Evolutionary conservation across 2,888 invertebrate genomes (phyloP).

Genomic region (Noctua comes): DNA sequence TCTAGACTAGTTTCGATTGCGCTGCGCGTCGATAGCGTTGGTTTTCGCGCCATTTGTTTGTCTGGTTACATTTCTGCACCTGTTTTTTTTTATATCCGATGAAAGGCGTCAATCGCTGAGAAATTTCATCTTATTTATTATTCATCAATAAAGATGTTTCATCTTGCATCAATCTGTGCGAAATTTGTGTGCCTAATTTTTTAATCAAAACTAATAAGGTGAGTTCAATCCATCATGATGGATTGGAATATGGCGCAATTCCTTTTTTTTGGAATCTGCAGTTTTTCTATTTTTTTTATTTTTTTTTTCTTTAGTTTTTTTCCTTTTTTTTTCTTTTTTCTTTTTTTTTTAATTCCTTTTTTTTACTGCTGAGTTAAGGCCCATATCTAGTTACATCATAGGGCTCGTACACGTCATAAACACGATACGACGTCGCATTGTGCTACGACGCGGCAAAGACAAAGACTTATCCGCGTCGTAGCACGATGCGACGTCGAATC

Average conservation of each 20-base stretch:
- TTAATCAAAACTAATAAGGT: background rate
- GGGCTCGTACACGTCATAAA: no score
- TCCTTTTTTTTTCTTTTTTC: no score
- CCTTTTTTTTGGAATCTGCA: background rate
- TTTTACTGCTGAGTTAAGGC: background rate
- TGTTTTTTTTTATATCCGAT: background rate
- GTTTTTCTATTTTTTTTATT: no score
- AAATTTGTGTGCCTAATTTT: background rate
- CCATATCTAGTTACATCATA: background rate
- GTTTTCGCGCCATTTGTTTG: conserved; percentile 28
- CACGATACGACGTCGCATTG: no score
- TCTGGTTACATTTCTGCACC: background rate
- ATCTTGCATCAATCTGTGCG: background rate
- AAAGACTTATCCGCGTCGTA: no score
- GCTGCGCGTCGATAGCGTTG: conserved; percentile 14
- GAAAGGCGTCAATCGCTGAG: background rate
- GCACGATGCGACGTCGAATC: no score
- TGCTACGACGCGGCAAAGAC: no score
- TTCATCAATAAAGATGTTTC: background rate
- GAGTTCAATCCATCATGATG: background rate
- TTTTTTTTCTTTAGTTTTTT: no score
- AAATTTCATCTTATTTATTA: background rate
- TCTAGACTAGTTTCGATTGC: no score
- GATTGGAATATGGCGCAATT: no score
- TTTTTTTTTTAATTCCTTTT: no score